A percentile compares a stretch with the other conserved stretches of the same genome.
Evolutionary conservation across 2,888 invertebrate genomes (phyloP).

Genomic region (Dicycla oo): DNA sequence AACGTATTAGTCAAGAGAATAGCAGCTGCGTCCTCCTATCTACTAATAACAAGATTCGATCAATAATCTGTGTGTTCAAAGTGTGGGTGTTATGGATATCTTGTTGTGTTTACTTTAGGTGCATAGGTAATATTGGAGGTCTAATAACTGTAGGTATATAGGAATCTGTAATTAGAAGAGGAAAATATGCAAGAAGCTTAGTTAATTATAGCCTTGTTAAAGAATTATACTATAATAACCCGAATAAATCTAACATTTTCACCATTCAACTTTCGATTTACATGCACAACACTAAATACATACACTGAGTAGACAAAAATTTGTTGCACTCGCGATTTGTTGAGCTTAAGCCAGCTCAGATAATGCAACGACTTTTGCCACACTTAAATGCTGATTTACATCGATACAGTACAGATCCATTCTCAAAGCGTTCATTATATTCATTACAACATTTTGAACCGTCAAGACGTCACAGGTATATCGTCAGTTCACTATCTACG

Average conservation of each 20-base stretch:
- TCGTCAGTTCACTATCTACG: not conserved
- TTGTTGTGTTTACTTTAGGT: not conserved
- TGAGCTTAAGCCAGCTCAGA: not conserved
- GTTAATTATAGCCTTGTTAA: not conserved
- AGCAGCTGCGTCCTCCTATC: constrained; percentile 14
- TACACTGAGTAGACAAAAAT: not conserved
- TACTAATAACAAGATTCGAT: constrained; percentile 7
- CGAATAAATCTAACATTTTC: not conserved
- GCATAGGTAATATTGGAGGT: too few species aligned
- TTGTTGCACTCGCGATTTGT: not conserved
- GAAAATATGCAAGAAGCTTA: not conserved
- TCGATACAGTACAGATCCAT: not conserved
- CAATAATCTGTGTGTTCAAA: constrained; percentile 8
- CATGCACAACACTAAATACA: not conserved
- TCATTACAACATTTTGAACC: not conserved
- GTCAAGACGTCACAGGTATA: not conserved
- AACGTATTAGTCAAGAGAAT: constrained; percentile 1
- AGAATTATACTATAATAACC: too few species aligned
- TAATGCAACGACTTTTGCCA: not conserved
- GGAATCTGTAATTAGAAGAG: not conserved
- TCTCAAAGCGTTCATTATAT: not conserved
- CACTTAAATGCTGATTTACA: not conserved
- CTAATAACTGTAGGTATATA: not conserved
- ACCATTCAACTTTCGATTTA: not conserved
- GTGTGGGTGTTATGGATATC: not conserved